Evolutionary conservation across 2,113 vertebrate genomes (phyloP), one percentile per base, ranked within the genome.

Genomic region (Aleadryas rufinucha): DNA sequence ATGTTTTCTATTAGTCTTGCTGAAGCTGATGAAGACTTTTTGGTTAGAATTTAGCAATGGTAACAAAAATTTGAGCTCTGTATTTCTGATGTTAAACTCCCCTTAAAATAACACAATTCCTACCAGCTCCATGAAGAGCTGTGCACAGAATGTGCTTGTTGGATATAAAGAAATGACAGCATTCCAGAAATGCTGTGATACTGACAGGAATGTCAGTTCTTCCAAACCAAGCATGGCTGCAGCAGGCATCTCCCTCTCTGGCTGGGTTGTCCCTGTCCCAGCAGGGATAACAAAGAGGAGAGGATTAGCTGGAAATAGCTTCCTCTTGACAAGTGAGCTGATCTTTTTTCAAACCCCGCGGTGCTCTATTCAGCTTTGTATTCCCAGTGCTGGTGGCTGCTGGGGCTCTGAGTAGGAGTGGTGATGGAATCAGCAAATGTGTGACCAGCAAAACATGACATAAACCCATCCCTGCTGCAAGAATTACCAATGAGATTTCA

Each of bases 261-360:
- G 7, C 28, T 75, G 80, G 61, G 71, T 47, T 56, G 26, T 47
- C 82, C 82, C 82, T 12, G 1, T 23, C 41, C 70, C 79, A 80
- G 82, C 76, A 86, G 0, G 6, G 84, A 44, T 10, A 69, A 82
- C 84, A 91, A 56, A 89, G 87, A 78, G 72, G 7, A 49, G 63
- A 87, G 69, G 60, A 92, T 91, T 93, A 89, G 65, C 70, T 94
- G 91, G 61, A 91, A 92, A 94, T 35, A 76, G 23, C 60, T 69
- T 63, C 56, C 27, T 87, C 81, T 68, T 91, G 81, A 75, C 92
- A 82, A 94, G 53, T 8, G 70, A 92, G 80, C 56, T 64, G 80
- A 45, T 68, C 52, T 71, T 56, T 85, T 87, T 79, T 78, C 70
- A 82, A 56, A 49, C 23, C 65, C 30, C 33, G 19, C 57, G 33